Evolutionary conservation across 1,140 invertebrate species (phyloP).

Genomic region (Leptestheria dahalacensis): DNA sequence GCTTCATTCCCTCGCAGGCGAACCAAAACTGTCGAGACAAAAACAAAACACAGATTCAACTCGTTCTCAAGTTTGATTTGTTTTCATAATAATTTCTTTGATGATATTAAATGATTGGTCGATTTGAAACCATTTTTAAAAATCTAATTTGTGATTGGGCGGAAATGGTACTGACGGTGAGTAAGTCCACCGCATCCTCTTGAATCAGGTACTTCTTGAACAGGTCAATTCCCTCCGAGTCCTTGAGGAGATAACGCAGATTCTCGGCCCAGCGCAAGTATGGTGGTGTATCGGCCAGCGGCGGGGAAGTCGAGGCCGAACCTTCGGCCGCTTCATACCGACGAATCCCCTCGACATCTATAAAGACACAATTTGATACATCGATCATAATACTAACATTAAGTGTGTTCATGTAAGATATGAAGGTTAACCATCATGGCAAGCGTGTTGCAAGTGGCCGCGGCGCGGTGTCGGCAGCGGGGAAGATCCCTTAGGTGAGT

Average conservation of each 20-base stretch:
- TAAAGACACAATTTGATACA: not conserved
- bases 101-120: no score
- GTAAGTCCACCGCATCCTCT: constrained; percentile 47
- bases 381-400: not conserved
- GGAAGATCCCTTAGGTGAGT: constrained; percentile 4
- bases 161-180: constrained; percentile 33
- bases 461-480: not conserved
- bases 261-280: constrained; percentile 74
- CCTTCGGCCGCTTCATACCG: constrained; percentile 14
- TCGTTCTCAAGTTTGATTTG: no score
- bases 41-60: no score
- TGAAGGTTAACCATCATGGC: not conserved
- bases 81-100: no score
- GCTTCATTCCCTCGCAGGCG: constrained; percentile 74
- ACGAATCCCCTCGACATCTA: not conserved
- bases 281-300: constrained; percentile 38
- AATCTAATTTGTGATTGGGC: not conserved
- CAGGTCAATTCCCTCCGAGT: constrained; percentile 67
- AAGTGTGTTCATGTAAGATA: no score
- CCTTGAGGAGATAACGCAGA: constrained; percentile 59
- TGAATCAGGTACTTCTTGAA: constrained; percentile 67
- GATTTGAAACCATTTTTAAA: not conserved
- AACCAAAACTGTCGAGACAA: constrained; percentile 51
- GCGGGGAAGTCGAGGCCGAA: constrained; percentile 11
- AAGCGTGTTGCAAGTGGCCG: not conserved